Conservation (phyloP, 2,113 vertebrate genomes). For the Hylia prasina region DNA sequence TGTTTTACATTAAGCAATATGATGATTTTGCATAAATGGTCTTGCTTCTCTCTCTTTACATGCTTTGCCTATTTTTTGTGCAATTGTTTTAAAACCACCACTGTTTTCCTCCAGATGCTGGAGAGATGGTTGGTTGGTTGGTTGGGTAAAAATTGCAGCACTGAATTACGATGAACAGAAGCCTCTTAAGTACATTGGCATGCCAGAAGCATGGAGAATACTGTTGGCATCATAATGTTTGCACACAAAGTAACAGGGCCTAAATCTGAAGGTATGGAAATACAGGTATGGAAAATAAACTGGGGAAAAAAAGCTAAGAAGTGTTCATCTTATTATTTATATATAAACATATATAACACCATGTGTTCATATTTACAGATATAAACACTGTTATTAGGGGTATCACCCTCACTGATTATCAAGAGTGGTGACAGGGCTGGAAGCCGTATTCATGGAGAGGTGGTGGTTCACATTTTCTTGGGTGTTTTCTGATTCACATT, state of each 20-base stretch:
- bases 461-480: not conserved
- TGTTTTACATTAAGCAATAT: not conserved
- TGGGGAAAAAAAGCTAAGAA: not conserved
- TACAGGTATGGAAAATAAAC: not conserved
- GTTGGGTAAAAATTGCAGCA: not conserved
- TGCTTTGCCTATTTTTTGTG: not conserved
- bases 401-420: not conserved
- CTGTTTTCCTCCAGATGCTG: not conserved
- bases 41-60: not conserved
- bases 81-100: not conserved
- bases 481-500: not conserved
- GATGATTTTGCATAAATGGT: not conserved
- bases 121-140: not conserved
- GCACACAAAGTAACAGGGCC: too few relatives aligned
- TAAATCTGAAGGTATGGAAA: not conserved
- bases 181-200: too few relatives aligned
- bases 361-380: not conserved
- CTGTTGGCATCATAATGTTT: not conserved
- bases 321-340: not conserved
- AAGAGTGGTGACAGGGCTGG: too few relatives aligned
- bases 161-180: not conserved
- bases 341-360: not conserved
- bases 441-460: rapidly evolving
- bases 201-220: not conserved
- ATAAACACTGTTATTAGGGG: not conserved